Conservation (phyloP, 2,113 vertebrate genomes). For the Pipa parva region DNA sequence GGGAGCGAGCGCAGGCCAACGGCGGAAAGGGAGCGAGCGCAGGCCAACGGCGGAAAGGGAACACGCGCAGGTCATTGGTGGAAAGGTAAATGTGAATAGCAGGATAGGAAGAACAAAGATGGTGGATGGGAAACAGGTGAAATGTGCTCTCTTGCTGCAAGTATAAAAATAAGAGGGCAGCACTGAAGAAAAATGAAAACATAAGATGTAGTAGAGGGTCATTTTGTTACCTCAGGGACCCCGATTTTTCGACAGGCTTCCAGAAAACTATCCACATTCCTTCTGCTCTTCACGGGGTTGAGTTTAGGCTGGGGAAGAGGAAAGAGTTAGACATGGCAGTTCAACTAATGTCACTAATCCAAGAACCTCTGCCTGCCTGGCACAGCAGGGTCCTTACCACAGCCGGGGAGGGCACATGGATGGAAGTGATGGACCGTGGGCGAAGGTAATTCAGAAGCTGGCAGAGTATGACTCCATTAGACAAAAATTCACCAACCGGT, state of each 20-base stretch:
- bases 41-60: not conserved
- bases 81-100: not conserved
- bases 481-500: conserved; percentile 71
- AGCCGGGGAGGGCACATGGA: conserved; percentile 83
- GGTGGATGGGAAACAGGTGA: not conserved
- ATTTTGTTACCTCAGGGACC: conserved; percentile 78
- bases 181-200: not conserved
- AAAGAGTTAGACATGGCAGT: too few species aligned
- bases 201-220: too few species aligned
- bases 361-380: not conserved
- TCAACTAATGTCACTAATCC: too few species aligned
- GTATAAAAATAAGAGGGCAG: too few species aligned
- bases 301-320: conserved; percentile 73
- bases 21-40: not conserved
- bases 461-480: conserved; percentile 78
- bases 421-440: conserved; percentile 74
- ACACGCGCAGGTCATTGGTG: not conserved
- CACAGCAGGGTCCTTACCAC: conserved; percentile 66
- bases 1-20: too few species aligned
- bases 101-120: not conserved
- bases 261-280: conserved; percentile 83
- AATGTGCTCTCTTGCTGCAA: not conserved
- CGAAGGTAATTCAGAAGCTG: conserved; percentile 80
- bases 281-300: conserved; percentile 73
- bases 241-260: conserved; percentile 80